These are phyloP conservation scores for Speoplatyrhinus poulsoni DNA, from an alignment of 2,113 vertebrate genomes.

Conservation along the genomic window DNA sequence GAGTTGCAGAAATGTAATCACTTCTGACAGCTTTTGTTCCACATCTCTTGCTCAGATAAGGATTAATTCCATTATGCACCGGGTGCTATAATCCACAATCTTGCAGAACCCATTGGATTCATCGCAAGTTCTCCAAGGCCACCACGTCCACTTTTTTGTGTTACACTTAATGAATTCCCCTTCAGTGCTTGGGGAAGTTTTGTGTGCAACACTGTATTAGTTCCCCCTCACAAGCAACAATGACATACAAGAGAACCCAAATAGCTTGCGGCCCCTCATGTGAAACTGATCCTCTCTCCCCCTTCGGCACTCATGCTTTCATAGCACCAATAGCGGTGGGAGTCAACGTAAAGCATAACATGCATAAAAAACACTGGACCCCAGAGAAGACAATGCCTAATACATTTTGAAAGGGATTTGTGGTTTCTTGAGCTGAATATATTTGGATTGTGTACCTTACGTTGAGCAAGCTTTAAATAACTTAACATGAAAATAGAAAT, in stretches of 20 bases:
- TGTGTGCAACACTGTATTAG: conserved; percentile 76
- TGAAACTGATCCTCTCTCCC: conserved; percentile 76
- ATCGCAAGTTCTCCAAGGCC: conserved; percentile 52
- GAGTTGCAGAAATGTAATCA: conserved; percentile 23
- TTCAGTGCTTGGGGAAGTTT: conserved; percentile 63
- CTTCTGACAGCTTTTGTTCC: conserved; percentile 47
- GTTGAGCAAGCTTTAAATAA: background rate
- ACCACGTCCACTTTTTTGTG: conserved; percentile 62
- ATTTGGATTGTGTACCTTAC: background rate
- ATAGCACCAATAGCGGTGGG: conserved; percentile 63
- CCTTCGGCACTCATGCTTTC: conserved; percentile 54
- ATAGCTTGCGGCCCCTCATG: conserved; percentile 74
- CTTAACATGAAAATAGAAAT: background rate
- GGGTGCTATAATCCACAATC: conserved; percentile 31
- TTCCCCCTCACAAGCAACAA: conserved; percentile 74
- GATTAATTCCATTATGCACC: conserved; percentile 50
- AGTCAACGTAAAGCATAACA: conserved; percentile 73
- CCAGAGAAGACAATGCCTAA: conserved; percentile 50
- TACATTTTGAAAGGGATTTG: conserved; percentile 50
- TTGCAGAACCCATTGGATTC: conserved; percentile 51
- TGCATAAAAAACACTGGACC: conserved; percentile 51
- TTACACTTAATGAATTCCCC: conserved; percentile 74
- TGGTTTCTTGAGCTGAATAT: no score
- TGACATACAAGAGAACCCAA: conserved; percentile 75
- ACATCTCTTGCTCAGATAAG: conserved; percentile 42